Conservation (phyloP, 2,888 invertebrate species). For the Chouioia cunea region DNA sequence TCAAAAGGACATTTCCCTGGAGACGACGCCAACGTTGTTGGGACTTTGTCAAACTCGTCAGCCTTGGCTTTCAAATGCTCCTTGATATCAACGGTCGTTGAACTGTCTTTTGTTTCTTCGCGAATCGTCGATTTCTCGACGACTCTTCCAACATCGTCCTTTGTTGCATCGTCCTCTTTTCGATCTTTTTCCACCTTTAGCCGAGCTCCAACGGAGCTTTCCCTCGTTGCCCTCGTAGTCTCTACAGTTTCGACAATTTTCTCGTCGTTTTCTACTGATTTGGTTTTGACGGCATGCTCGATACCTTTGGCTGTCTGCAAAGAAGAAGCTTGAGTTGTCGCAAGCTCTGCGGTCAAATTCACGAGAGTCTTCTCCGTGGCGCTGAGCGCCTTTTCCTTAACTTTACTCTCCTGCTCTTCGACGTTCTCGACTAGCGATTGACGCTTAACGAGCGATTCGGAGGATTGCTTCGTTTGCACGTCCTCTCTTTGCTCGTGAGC, state of each 20-base stretch:
- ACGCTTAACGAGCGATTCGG: slow-evolving; percentile 56
- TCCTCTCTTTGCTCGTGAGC: slow-evolving; percentile 60
- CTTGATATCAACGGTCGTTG: slow-evolving; percentile 52
- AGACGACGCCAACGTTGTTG: background rate
- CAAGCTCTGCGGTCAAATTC: slow-evolving; percentile 55
- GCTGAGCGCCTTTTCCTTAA: slow-evolving; percentile 54
- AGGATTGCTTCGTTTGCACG: slow-evolving; percentile 56
- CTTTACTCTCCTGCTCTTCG: slow-evolving; percentile 55
- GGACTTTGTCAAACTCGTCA: background rate
- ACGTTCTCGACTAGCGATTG: slow-evolving; percentile 57
- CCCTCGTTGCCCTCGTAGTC: slow-evolving; percentile 52
- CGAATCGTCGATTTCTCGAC: slow-evolving; percentile 51
- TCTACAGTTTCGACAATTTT: slow-evolving; percentile 55
- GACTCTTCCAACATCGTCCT: slow-evolving; percentile 49
- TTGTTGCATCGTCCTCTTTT: slow-evolving; percentile 45
- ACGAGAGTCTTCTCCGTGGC: slow-evolving; percentile 56
- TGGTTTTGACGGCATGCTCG: slow-evolving; percentile 46
- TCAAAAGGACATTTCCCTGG: slow-evolving; percentile 47
- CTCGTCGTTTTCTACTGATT: slow-evolving; percentile 55
- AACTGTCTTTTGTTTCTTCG: slow-evolving; percentile 52
- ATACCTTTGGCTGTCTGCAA: slow-evolving; percentile 54
- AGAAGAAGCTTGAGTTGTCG: slow-evolving; percentile 59
- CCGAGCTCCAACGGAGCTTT: slow-evolving; percentile 56
- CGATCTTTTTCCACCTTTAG: slow-evolving; percentile 57
- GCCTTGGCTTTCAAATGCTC: slow-evolving; percentile 44